Evolutionary conservation across 2,888 invertebrate genomes (phyloP).

Genomic region (Drosophila antonietae): DNA sequence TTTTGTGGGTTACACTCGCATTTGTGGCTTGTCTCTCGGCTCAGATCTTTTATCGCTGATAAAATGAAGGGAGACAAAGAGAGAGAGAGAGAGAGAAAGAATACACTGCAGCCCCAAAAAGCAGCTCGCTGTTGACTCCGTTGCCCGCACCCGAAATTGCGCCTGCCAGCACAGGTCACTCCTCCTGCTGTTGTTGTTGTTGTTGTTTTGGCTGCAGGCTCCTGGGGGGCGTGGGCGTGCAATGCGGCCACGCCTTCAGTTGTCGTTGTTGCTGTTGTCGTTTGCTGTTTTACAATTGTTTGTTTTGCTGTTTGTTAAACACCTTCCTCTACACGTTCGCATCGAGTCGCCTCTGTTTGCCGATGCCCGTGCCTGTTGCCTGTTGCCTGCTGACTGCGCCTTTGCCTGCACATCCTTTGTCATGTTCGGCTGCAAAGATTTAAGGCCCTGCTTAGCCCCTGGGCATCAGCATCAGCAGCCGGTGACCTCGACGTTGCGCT

Average conservation of each 20-base stretch:
- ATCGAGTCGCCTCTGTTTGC: constrained; percentile 69
- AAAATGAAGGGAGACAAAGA: constrained; percentile 1
- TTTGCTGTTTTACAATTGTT: constrained; percentile 78
- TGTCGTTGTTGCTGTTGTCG: constrained; percentile 55
- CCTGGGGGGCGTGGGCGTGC: constrained; percentile 66
- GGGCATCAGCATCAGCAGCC: constrained; percentile 52
- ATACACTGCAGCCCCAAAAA: constrained; percentile 47
- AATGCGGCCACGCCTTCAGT: constrained; percentile 67
- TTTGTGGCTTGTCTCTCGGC: constrained; percentile 61
- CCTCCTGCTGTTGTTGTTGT: constrained; percentile 23
- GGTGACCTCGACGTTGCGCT: constrained; percentile 44
- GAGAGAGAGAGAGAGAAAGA: too few relatives aligned
- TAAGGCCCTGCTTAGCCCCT: constrained; percentile 62
- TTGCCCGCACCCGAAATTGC: constrained; percentile 47
- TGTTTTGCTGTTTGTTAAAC: constrained; percentile 84
- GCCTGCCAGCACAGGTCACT: constrained; percentile 46
- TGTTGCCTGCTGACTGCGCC: neutral
- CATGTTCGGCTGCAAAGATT: constrained; percentile 73
- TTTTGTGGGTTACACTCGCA: constrained; percentile 64
- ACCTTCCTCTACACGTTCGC: constrained; percentile 81
- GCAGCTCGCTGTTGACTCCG: constrained; percentile 29
- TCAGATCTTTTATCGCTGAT: constrained; percentile 77
- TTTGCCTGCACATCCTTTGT: constrained; percentile 74
- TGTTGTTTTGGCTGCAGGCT: constrained; percentile 27
- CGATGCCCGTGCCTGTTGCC: constrained; percentile 8